These are phyloP conservation scores for Ricordea florida DNA, from an alignment of 92 coral and sea anemone species.

Conservation along the genomic window DNA sequence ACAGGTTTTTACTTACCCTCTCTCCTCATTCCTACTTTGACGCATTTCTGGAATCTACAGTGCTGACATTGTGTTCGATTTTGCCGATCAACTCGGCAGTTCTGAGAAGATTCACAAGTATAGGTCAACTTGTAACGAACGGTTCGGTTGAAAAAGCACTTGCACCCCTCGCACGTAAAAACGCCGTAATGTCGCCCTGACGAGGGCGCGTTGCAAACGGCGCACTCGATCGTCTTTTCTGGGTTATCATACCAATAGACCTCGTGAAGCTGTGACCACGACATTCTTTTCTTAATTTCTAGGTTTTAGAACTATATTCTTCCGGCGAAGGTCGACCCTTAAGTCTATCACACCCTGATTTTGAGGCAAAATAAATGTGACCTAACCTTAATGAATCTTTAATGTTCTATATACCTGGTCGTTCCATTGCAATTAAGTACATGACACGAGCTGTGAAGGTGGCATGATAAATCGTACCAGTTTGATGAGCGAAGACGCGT, in stretches of 20 bases:
- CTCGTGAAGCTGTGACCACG: constrained; percentile 72
- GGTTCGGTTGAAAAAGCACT: constrained; percentile 80
- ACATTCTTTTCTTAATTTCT: constrained; percentile 17
- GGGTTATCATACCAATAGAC: constrained; percentile 77
- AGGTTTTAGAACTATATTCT: constrained; percentile 27
- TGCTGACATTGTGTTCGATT: constrained; percentile 81
- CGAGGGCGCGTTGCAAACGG: constrained; percentile 73
- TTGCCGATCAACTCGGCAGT: constrained; percentile 72
- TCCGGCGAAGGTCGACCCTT: constrained; percentile 20
- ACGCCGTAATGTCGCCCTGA: constrained; percentile 84
- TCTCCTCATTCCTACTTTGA: constrained; percentile 74
- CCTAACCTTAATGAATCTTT: constrained; percentile 14
- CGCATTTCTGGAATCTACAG: constrained; percentile 80
- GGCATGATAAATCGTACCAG: too few relatives aligned
- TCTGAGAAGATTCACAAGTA: constrained; percentile 65
- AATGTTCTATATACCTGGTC: too few relatives aligned
- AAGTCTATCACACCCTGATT: constrained; percentile 20
- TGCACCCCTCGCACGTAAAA: constrained; percentile 80
- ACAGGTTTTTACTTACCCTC: constrained; percentile 51
- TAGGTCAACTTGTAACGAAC: constrained; percentile 79
- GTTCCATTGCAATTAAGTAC: too few relatives aligned
- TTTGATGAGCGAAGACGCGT: too few relatives aligned
- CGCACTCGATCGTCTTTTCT: constrained; percentile 72
- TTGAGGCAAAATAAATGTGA: constrained; percentile 8
- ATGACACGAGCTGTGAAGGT: too few relatives aligned